A percentile compares a stretch with the other conserved stretches of the same genome.
These are phyloP conservation scores for Drosophila dives DNA, from an alignment of 2,888 invertebrate genomes.

Conservation along the genomic window DNA sequence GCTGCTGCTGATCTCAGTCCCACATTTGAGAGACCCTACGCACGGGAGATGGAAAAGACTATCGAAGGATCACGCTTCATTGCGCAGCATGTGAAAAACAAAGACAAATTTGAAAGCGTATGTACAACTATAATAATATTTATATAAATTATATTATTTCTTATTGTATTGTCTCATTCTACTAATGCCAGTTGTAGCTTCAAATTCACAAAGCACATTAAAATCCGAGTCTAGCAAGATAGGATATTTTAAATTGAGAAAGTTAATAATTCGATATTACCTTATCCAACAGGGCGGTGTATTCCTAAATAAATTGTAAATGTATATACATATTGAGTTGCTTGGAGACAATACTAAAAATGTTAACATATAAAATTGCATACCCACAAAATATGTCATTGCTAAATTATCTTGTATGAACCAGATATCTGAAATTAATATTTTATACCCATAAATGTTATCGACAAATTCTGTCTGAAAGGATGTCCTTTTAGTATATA, in stretches of 20 bases:
- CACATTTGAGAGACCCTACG: constrained; percentile 92
- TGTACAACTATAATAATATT: constrained; percentile 85
- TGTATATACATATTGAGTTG: background rate
- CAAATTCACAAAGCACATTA: background rate
- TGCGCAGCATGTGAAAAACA: constrained; percentile 97
- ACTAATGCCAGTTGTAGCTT: background rate
- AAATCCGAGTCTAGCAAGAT: background rate
- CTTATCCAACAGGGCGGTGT: background rate
- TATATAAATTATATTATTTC: background rate
- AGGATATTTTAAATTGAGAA: background rate
- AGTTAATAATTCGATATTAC: background rate
- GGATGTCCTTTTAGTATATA: background rate
- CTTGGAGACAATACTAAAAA: background rate
- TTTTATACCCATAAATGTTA: background rate
- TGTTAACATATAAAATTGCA: background rate
- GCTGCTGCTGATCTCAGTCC: constrained; percentile 88
- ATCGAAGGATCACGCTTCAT: constrained; percentile 96
- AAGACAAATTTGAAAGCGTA: constrained; percentile 97
- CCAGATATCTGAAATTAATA: no score
- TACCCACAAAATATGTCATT: background rate
- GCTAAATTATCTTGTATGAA: background rate
- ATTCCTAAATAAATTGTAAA: background rate
- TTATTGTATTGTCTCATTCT: background rate
- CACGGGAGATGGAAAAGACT: constrained; percentile 95
- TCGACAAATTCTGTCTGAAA: background rate